Percentiles rank a stretch among this genome's conserved stretches.
These are phyloP conservation scores for Blennius ocellaris DNA, from an alignment of 2,113 vertebrate genomes.

Conservation along the genomic window DNA sequence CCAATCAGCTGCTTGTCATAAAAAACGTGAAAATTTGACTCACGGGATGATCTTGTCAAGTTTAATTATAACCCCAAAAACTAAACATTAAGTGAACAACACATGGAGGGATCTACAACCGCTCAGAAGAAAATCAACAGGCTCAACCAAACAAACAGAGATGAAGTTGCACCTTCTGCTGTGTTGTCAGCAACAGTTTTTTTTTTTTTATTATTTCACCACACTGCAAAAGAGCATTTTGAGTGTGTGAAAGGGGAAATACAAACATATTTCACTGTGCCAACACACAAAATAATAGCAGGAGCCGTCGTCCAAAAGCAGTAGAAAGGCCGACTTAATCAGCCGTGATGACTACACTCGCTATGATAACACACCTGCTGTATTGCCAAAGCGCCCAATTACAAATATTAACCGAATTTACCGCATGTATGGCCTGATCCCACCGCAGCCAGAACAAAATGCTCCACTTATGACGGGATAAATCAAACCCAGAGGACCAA, in stretches of 20 bases:
- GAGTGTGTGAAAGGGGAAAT: constrained; percentile 22
- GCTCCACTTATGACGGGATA: background rate
- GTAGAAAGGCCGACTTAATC: background rate
- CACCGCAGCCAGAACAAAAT: constrained; percentile 1
- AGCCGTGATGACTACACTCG: background rate
- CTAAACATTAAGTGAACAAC: too few relatives aligned
- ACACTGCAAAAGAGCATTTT: constrained; percentile 21
- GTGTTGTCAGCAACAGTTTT: constrained; percentile 33
- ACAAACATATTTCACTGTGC: constrained; percentile 25
- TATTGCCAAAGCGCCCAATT: background rate
- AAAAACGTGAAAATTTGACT: too few relatives aligned
- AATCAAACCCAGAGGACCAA: constrained; percentile 12
- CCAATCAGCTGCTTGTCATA: too few relatives aligned
- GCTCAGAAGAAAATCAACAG: background rate
- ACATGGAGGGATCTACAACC: too few relatives aligned
- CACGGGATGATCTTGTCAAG: too few relatives aligned
- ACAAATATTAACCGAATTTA: background rate
- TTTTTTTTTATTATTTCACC: background rate
- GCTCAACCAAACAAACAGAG: background rate
- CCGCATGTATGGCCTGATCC: background rate
- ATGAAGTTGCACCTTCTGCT: constrained; percentile 28
- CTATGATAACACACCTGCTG: background rate
- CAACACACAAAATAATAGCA: background rate
- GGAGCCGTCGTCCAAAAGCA: background rate
- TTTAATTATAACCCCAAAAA: too few relatives aligned